Percentiles rank a stretch among this genome's conserved stretches.
Conservation (phyloP, 1,140 invertebrate genomes). For the Nephotettix cincticeps region DNA sequence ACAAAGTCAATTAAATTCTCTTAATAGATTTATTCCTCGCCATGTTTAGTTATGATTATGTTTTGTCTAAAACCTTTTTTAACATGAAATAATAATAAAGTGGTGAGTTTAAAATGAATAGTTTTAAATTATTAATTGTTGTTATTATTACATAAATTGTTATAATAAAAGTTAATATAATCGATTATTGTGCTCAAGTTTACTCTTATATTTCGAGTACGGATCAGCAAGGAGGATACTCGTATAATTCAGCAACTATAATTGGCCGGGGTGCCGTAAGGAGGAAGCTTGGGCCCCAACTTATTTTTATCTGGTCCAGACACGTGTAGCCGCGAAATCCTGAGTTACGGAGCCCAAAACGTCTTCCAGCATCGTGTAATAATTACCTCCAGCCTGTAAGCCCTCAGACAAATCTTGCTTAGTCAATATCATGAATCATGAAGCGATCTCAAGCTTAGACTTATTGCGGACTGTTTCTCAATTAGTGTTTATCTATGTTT, state of each 20-base stretch:
- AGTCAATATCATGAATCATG: constrained; percentile 2
- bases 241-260: neutral
- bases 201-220: neutral
- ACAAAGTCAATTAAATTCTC: too few species aligned
- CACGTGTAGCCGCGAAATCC: constrained; percentile 16
- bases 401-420: constrained; percentile 4
- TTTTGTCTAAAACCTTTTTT: too few species aligned
- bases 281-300: neutral
- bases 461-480: neutral
- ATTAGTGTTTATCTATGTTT: too few species aligned
- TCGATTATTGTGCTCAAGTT: too few species aligned
- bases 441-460: neutral
- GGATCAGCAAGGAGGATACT: neutral
- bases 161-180: too few species aligned
- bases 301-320: constrained; percentile 18
- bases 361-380: neutral
- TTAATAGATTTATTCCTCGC: too few species aligned
- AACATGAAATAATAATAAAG: too few species aligned
- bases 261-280: neutral
- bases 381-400: constrained; percentile 7
- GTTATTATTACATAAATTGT: too few species aligned
- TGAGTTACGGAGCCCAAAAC: constrained; percentile 11
- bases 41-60: too few species aligned
- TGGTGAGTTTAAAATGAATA: too few species aligned
- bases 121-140: too few species aligned